These are phyloP conservation scores for Paedocypris sp. DNA, from an alignment of 2,113 vertebrate species.

Conservation along the genomic window DNA sequence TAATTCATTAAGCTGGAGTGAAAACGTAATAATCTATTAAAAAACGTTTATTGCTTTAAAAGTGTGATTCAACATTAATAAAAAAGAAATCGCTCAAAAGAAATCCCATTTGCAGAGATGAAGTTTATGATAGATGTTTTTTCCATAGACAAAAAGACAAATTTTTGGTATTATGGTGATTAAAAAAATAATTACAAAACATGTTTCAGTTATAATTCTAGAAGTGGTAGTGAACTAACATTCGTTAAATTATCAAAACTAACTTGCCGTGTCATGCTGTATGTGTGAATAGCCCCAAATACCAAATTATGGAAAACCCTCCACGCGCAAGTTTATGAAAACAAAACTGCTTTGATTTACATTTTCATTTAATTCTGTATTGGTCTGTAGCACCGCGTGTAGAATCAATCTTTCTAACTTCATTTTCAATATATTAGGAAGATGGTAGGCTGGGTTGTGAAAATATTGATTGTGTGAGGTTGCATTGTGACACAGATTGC, in stretches of 20 bases:
- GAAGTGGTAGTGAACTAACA: no score
- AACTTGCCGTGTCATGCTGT: not conserved
- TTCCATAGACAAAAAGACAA: no score
- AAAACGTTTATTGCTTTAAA: no score
- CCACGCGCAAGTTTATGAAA: conserved; percentile 44
- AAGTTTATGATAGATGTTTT: no score
- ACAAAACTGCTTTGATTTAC: conserved; percentile 54
- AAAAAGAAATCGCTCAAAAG: no score
- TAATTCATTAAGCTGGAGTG: no score
- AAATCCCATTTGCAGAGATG: no score
- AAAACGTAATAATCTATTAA: no score
- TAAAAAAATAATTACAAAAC: no score
- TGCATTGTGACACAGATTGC: conserved; percentile 57
- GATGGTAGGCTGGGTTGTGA: conserved; percentile 52
- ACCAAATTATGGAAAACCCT: conserved; percentile 51
- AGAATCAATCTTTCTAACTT: conserved; percentile 68
- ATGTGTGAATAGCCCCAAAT: conserved; percentile 35
- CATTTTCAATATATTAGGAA: conserved; percentile 67
- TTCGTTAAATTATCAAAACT: conserved; percentile 29
- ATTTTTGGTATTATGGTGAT: no score
- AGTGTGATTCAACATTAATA: no score
- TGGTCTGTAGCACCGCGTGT: conserved; percentile 53
- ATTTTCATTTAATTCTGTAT: conserved; percentile 67
- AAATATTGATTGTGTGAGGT: conserved; percentile 60
- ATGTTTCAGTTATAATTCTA: no score